Evolutionary conservation across 2,888 invertebrate species (phyloP), one percentile per base, ranked within the genome.

Genomic region (Tenthredo livida): DNA sequence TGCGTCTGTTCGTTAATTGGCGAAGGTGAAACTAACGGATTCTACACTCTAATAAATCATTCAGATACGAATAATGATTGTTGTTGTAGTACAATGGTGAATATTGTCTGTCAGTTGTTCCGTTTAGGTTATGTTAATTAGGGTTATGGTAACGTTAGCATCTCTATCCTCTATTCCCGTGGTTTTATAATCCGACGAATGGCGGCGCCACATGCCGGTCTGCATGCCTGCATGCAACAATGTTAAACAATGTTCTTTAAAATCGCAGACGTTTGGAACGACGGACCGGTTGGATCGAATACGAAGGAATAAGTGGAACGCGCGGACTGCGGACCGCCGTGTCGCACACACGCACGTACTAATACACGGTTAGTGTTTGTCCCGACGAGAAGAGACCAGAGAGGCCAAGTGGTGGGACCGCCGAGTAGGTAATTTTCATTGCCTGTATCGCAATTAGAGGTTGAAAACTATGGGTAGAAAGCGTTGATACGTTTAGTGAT

Each of bases 281-380:
- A 15, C 29, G 77, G 77, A 73, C 73, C 25, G n/a, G 73, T 25
- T 25, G 40, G n/a, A 50, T 10, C 72, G 72, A 21, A 43, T 21
- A 4, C 6, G n/a, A n/a, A 40, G n/a, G 2, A 73, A n/a, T n/a
- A n/a, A 12, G 40, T n/a, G 77, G 77, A 77, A 77, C 54, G 54
- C 54, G 77, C 77, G 77, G 90, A 90, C 85, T 86, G 87, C 86
- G 90, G 87, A 90, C 90, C 90, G 89, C 88, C 90, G 89, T 43
- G 89, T 43, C 43, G 17, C 72, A 73, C 40, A 43, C 43, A 73
- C 43, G 43, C 72, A 43, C 70, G 47, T 37, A 43, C 25, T 12
- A 5, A 47, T 29, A 50, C 40, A n/a, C 50, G 80, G 29, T 17
- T 40, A 21, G 58, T 61, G 58, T 78, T 78, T 78, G 58, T 21